A percentile compares a stretch with the other conserved stretches of the same genome.
Conservation (phyloP, 2,888 invertebrate genomes). For the Tinea pellionella region DNA sequence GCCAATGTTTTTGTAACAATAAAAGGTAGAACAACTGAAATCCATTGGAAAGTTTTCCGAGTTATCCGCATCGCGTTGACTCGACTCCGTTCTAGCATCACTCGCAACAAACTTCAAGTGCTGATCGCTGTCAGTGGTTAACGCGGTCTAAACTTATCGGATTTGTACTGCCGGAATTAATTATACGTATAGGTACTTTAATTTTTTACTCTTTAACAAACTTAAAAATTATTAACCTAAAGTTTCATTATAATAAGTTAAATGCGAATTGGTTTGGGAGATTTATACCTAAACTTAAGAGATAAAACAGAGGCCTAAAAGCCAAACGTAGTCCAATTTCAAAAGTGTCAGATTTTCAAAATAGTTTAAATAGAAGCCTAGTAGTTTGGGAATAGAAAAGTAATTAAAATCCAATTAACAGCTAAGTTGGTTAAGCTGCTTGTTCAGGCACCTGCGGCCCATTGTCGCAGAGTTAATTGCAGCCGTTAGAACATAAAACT, state of each 20-base stretch:
- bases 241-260: too few relatives aligned
- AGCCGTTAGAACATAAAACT: conserved; percentile 28
- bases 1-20: not conserved
- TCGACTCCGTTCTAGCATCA: conserved; percentile 17
- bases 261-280: too few relatives aligned
- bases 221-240: not conserved
- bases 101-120: conserved; percentile 44
- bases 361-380: conserved; percentile 9
- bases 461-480: conserved; percentile 37
- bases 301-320: not conserved
- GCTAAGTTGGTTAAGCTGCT: conserved; percentile 31
- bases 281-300: too few relatives aligned
- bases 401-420: conserved; percentile 57
- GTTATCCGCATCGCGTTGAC: conserved; percentile 1
- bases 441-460: conserved; percentile 31
- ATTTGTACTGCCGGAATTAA: conserved; percentile 16
- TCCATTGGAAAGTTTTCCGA: conserved; percentile 28
- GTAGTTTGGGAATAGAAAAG: conserved; percentile 40
- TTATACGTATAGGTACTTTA: not conserved
- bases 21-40: conserved; percentile 29
- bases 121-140: conserved; percentile 44
- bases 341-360: conserved; percentile 6
- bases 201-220: too few relatives aligned
- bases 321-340: not conserved
- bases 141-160: conserved; percentile 32